Percentiles rank a stretch among this genome's conserved stretches.
phyloP scores from a whole-genome alignment of 2,113 vertebrate genomes.

The Callospermophilus lateralis region DNA sequence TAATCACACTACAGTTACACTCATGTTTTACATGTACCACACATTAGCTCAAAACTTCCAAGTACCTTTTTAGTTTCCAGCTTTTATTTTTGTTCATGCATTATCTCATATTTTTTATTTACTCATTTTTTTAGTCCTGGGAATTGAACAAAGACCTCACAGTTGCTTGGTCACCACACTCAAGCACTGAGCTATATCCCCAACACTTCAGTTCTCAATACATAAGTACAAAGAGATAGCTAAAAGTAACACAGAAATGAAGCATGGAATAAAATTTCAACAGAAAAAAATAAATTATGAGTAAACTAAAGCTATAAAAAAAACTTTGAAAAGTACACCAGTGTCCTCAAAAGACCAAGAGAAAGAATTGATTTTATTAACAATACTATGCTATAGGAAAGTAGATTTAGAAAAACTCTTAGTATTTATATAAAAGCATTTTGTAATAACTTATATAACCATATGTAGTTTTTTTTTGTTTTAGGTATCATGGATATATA shows the following conservation, averaged over 20 bases:
- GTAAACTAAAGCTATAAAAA: constrained; percentile 8
- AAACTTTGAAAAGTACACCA: not conserved
- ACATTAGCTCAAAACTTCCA: not conserved
- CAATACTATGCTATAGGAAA: not conserved
- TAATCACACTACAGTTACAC: not conserved
- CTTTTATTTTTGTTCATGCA: too few species aligned
- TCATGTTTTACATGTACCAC: not conserved
- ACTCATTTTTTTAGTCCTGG: too few species aligned
- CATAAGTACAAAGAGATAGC: not conserved
- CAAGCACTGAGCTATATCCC: too few species aligned
- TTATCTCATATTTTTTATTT: too few species aligned
- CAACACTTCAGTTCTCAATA: not conserved
- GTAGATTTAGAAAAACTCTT: not conserved
- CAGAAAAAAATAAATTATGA: not conserved
- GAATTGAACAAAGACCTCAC: too few species aligned
- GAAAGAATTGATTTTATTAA: not conserved
- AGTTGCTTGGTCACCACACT: too few species aligned
- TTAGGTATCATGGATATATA: not conserved
- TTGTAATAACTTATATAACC: not conserved
- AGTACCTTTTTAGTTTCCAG: not conserved
- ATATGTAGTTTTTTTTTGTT: not conserved
- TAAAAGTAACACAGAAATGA: not conserved
- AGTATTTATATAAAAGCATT: not conserved
- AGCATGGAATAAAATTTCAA: not conserved
- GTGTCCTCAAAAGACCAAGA: not conserved